Evolutionary conservation across 2,888 invertebrate species (phyloP), one percentile per base, ranked within the genome.

Genomic region (Drosophila algonquin): DNA sequence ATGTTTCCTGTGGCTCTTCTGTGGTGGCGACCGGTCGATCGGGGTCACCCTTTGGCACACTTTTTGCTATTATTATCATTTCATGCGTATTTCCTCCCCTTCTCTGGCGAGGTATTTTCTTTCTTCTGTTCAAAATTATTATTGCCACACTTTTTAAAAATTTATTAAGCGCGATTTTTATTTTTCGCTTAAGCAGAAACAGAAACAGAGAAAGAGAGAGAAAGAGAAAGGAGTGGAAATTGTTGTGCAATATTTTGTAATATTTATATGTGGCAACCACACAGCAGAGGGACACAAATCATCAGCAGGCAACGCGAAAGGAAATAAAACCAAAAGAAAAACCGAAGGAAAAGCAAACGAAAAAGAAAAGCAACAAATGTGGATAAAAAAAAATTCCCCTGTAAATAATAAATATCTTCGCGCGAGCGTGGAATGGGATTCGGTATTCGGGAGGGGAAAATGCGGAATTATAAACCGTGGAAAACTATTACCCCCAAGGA

Each of bases 401-500:
- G 87, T 88, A 88, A 85, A 85, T 85, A 85, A 85, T 88, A 85
- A 85, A 85, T 85, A 79, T 88, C 75, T 73, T 61, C 58, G 60
- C 69, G 63, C 76, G 62, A 30, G 44, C 54, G 55, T 55, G 47
- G 27, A 56, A 32, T 44, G 53, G 47, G 30, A 47, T 52, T 47
- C 21, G 55, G 24, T 21, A 53, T 27, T 30, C 65, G 52, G 50
- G 56, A 63, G 65, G 79, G 79, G 74, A 74, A 77, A 81, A 74
- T 79, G 79, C 87, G 79, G 84, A 85, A 88, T 85, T 85, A 85
- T 85, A 85, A 85, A 88, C 88, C 88, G 87, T 85, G 88, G 88
- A 88, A 85, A 84, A 84, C 84, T 84, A 84, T 84, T 84, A 84
- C 86, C 86, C 40, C 84, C 88, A 88, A 84, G 84, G 84, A 84